Conservation (phyloP, 2,797 vertebrate genomes). For the Parambassis ranga region DNA sequence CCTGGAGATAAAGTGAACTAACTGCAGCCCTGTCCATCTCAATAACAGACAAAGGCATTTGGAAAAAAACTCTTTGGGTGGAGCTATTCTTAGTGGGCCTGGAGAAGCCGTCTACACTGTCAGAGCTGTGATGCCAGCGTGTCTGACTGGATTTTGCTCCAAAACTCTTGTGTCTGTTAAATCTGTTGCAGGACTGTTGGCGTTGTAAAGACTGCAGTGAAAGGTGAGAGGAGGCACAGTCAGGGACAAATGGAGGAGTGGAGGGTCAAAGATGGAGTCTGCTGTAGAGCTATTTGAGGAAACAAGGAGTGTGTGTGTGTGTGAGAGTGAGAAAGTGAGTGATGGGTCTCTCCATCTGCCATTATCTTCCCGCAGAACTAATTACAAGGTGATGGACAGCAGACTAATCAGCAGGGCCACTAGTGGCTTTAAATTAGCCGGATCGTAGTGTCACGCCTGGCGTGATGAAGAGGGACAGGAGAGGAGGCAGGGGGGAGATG, state of each 20-base stretch:
- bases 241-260: neutral
- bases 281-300: slow-evolving; percentile 2
- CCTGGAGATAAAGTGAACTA: neutral
- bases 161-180: neutral
- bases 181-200: neutral
- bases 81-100: slow-evolving; percentile 54
- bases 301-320: neutral
- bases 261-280: slow-evolving; percentile 22
- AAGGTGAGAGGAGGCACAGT: slow-evolving; percentile 11
- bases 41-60: slow-evolving; percentile 41
- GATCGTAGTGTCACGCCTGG: slow-evolving; percentile 31
- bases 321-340: slow-evolving; percentile 16
- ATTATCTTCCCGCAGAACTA: slow-evolving; percentile 69
- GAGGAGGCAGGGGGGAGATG: slow-evolving; percentile 1
- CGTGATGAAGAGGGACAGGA: slow-evolving; percentile 50
- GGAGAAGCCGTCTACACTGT: slow-evolving; percentile 18
- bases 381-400: slow-evolving; percentile 75
- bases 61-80: slow-evolving; percentile 28
- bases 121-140: slow-evolving; percentile 26
- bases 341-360: slow-evolving; percentile 54
- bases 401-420: slow-evolving; percentile 67
- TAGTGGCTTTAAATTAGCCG: slow-evolving; percentile 65
- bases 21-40: slow-evolving; percentile 14
- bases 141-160: neutral
- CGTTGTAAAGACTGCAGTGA: neutral